Percentiles rank a stretch among this genome's conserved stretches.
phyloP scores from a whole-genome alignment of 1,140 invertebrate genomes.

The Schmidtea mediterranea region DNA sequence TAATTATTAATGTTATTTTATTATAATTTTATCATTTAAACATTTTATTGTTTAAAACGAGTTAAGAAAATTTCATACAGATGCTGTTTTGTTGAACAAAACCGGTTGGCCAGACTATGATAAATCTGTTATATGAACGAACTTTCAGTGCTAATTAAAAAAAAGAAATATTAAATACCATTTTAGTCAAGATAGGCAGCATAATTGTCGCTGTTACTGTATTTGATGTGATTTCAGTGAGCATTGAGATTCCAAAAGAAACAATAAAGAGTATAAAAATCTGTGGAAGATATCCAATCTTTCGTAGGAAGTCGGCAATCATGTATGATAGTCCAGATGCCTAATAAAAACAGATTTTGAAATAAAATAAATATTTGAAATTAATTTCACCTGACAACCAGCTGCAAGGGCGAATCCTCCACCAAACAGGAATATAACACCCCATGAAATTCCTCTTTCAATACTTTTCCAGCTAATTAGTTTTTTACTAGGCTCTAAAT shows the following conservation, averaged over 20 bases:
- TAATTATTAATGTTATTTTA: too few species aligned
- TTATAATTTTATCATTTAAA: too few species aligned
- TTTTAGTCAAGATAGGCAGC: conserved; percentile 46
- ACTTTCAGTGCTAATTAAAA: too few species aligned
- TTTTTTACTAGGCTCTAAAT: too few species aligned
- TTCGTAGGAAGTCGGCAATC: conserved; percentile 15
- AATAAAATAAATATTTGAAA: too few species aligned
- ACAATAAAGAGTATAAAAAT: conserved; percentile 17
- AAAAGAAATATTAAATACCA: conserved; percentile 32
- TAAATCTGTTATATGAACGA: too few species aligned
- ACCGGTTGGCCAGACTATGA: too few species aligned
- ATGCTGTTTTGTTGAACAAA: too few species aligned
- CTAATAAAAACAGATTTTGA: background rate
- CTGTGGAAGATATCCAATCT: conserved; percentile 14
- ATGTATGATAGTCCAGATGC: conserved; percentile 11
- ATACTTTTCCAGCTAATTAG: conserved; percentile 20
- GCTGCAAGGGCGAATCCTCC: conserved; percentile 54
- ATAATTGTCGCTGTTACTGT: conserved; percentile 56
- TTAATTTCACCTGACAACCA: conserved; percentile 10
- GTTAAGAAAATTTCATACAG: too few species aligned
- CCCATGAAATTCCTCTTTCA: conserved; percentile 23
- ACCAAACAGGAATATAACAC: conserved; percentile 29
- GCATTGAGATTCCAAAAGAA: conserved; percentile 16
- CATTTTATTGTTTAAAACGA: too few species aligned
- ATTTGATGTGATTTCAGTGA: conserved; percentile 56